Evolutionary conservation across 1,140 invertebrate genomes (phyloP).

Genomic region (Zophobas morio): DNA sequence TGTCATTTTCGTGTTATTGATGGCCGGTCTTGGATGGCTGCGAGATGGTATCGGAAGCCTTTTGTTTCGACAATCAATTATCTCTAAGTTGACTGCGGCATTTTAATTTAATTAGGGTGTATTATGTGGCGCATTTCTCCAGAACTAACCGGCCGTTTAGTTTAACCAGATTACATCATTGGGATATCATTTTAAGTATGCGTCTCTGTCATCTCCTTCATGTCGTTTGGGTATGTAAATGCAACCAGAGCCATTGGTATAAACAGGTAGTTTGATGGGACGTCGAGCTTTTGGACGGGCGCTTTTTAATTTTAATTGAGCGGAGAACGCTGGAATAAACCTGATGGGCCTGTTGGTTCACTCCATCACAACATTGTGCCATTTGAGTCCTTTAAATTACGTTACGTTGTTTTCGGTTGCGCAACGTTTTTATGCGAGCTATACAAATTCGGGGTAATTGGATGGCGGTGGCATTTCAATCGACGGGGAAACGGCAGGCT

Average conservation of each 20-base stretch:
- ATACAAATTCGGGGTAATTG: conserved; percentile 1
- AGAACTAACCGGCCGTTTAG: conserved; percentile 56
- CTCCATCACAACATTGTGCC: conserved; percentile 32
- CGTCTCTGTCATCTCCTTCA: conserved; percentile 51
- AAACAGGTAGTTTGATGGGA: conserved; percentile 39
- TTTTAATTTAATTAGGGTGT: conserved; percentile 65
- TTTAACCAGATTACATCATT: conserved; percentile 56
- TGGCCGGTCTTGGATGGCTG: conserved; percentile 55
- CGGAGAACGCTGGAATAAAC: background rate
- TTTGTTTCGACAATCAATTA: conserved; percentile 66
- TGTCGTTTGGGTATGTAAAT: conserved; percentile 11
- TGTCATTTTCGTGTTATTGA: conserved; percentile 64
- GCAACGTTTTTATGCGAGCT: conserved; percentile 1
- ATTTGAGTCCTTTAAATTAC: background rate
- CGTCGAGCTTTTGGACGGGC: conserved; percentile 9
- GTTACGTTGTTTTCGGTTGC: background rate
- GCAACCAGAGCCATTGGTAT: conserved; percentile 25
- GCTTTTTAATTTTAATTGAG: conserved; percentile 38
- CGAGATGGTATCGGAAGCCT: conserved; percentile 61
- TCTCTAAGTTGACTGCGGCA: conserved; percentile 61
- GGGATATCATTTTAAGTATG: conserved; percentile 50
- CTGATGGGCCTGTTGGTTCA: conserved; percentile 23
- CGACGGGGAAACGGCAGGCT: too few relatives aligned
- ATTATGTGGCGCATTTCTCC: conserved; percentile 58
- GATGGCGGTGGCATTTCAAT: background rate